Evolutionary conservation across 2,797 vertebrate genomes (phyloP), one percentile per base, ranked within the genome.

Genomic region (Intellagama lesueurii): DNA sequence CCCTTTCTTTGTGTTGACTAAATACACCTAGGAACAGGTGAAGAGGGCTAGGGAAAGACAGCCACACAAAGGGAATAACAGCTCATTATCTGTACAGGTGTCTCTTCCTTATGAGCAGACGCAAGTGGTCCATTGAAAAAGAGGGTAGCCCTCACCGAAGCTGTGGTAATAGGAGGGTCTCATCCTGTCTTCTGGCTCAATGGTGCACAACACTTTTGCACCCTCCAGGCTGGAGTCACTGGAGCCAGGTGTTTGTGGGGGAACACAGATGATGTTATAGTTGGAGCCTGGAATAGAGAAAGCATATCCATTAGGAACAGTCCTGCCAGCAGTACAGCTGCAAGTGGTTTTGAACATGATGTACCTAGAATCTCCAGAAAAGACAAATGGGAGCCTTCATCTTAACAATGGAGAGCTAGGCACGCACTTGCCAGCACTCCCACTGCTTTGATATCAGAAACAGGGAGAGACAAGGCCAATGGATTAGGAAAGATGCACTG

Each of bases 81-180:
- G 47, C 44, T 78, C 44, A 14, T 49, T 44, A 22, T 35, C 56
- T 68, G 44, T 24, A 49, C 11, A 84, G 44, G 5, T n/a, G 9
- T 84, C 30, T 30, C 30, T 5, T 60, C 49, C n/a, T 30, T 81
- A 24, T 16, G 11, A 60, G 40, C 14, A 0, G 19, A 2, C 7
- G 35, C n/a, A 28, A 9, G 5, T 26, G 28, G 17, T 40, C 68
- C 28, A n/a, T 30, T 60, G 5, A 44, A n/a, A 30, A n/a, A 0
- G 35, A 90, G 84, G 87, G 0, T 0, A n/a, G 7, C 66, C 17
- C 97, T 98, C 87, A 99, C 99, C 98, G 89, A 99, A 99, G 96
- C 98, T 99, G 96, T 99, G 98, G 90, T 98, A 99, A 94, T 99
- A 99, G 77, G 98, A 98, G 3, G 98, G 98, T 86, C 96, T 98